Percentiles rank a stretch among this genome's conserved stretches.
phyloP scores from a whole-genome alignment of 1,140 invertebrate genomes.

The Heliothis subflexa region DNA sequence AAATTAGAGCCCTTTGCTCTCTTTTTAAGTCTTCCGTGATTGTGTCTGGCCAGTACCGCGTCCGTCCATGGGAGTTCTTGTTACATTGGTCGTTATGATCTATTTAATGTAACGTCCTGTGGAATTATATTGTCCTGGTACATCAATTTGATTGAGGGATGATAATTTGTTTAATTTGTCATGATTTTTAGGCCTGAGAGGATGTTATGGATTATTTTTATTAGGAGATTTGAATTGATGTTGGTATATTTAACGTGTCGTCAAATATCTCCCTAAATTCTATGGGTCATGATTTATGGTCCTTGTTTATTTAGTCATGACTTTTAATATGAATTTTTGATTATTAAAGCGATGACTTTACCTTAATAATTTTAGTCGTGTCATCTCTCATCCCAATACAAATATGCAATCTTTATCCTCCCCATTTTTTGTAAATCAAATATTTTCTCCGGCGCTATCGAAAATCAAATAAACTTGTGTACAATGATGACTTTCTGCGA shows the following conservation, averaged over 20 bases:
- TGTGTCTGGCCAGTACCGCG: conserved; percentile 29
- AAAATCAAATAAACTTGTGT: conserved; percentile 47
- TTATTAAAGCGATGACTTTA: too few species aligned
- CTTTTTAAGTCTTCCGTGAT: conserved; percentile 49
- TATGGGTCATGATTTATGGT: too few species aligned
- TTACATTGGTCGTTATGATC: conserved; percentile 62
- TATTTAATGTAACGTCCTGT: conserved; percentile 58
- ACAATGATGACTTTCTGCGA: conserved; percentile 56
- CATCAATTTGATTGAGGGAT: conserved; percentile 56
- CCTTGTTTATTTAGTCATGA: too few species aligned
- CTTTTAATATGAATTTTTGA: too few species aligned
- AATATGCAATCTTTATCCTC: conserved; percentile 24
- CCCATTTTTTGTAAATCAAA: conserved; percentile 26
- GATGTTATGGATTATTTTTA: conserved; percentile 44
- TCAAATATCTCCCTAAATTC: too few species aligned
- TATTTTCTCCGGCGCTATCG: conserved; percentile 26
- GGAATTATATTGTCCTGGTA: conserved; percentile 53
- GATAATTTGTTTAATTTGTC: conserved; percentile 56
- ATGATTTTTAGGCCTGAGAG: conserved; percentile 38
- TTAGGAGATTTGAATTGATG: neutral
- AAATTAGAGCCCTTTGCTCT: conserved; percentile 60
- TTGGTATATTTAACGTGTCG: conserved; percentile 5
- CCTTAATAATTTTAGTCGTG: neutral
- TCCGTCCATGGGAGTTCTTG: conserved; percentile 51
- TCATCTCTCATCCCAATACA: conserved; percentile 3